Percentiles rank a stretch among this genome's conserved stretches.
Conservation (phyloP, 1,140 invertebrate species). For the Laupala kohalensis region DNA sequence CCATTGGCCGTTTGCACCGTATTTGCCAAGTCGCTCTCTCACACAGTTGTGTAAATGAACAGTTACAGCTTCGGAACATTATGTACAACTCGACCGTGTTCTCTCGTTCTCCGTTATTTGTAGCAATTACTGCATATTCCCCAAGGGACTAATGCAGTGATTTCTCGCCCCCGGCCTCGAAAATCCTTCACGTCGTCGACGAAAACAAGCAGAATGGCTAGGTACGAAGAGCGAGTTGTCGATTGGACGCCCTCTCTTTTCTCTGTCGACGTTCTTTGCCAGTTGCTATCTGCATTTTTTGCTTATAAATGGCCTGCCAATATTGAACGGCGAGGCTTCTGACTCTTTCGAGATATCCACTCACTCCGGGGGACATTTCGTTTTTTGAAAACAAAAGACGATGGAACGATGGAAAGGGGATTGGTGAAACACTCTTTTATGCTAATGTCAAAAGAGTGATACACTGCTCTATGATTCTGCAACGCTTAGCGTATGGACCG, state of each 20-base stretch:
- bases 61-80: neutral
- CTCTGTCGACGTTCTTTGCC: neutral
- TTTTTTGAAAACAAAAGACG: neutral
- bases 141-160: neutral
- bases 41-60: neutral
- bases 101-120: neutral
- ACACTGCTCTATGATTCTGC: neutral
- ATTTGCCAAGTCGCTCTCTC: neutral
- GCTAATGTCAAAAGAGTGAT: neutral
- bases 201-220: too few species aligned
- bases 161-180: neutral
- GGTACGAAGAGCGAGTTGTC: too few species aligned
- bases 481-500: neutral
- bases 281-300: neutral
- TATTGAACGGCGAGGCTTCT: neutral
- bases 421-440: neutral
- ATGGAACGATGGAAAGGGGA: neutral
- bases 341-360: neutral
- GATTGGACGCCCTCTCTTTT: too few species aligned
- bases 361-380: neutral
- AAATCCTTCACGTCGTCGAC: too few species aligned
- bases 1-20: neutral
- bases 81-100: neutral
- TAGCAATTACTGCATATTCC: neutral
- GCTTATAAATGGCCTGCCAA: neutral